These are phyloP conservation scores for Hylaeus volcanicus DNA, from an alignment of 1,140 invertebrate genomes.

Conservation along the genomic window DNA sequence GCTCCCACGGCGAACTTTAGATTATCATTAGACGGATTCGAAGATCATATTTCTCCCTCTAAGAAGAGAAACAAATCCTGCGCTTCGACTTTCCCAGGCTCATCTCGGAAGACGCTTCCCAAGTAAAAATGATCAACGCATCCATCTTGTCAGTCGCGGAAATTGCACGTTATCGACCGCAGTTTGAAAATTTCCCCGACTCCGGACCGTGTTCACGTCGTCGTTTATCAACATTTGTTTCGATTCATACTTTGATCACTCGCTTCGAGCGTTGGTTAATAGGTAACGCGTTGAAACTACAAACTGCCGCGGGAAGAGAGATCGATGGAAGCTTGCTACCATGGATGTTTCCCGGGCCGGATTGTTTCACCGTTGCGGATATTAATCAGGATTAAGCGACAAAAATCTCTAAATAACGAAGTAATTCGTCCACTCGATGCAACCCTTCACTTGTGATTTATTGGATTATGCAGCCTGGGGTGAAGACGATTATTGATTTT, in stretches of 20 bases:
- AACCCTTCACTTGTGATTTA: too few species aligned
- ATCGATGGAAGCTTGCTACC: not conserved
- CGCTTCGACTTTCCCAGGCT: not conserved
- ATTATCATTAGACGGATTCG: conserved; percentile 16
- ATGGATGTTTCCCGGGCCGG: not conserved
- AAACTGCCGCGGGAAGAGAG: not conserved
- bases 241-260: conserved; percentile 17
- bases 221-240: conserved; percentile 25
- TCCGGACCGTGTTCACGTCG: not conserved
- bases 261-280: not conserved
- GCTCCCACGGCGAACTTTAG: conserved; percentile 1
- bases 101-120: not conserved
- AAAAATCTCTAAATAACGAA: not conserved
- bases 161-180: not conserved
- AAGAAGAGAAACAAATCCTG: not conserved
- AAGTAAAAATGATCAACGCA: not conserved
- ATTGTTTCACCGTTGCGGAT: not conserved
- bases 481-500: too few species aligned
- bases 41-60: not conserved
- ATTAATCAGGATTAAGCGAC: not conserved
- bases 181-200: not conserved
- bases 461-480: too few species aligned
- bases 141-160: not conserved
- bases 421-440: too few species aligned
- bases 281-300: not conserved